These are phyloP conservation scores for Cinara cedri DNA, from an alignment of 2,888 invertebrate genomes.

Conservation along the genomic window DNA sequence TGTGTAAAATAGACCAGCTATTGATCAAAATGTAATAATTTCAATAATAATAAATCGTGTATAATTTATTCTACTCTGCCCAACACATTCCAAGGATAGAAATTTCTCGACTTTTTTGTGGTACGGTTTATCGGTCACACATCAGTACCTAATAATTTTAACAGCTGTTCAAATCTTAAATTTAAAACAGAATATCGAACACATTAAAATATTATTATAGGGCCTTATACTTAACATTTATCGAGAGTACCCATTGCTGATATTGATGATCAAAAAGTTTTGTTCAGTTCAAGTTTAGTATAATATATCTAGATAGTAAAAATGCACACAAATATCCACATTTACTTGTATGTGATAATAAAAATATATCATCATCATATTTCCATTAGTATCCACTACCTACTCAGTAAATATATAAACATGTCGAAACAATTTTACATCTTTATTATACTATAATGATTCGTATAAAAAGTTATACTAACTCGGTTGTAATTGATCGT, in stretches of 20 bases:
- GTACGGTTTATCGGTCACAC: not conserved
- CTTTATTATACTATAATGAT: slow-evolving; percentile 20
- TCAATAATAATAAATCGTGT: not conserved
- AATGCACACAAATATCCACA: not conserved
- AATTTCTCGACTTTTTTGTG: not conserved
- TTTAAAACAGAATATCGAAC: no score
- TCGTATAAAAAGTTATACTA: not conserved
- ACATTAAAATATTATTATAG: no score
- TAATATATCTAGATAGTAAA: not conserved
- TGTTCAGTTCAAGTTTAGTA: not conserved
- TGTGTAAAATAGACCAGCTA: not conserved
- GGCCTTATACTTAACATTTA: no score
- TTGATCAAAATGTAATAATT: not conserved
- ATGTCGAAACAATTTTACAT: slow-evolving; percentile 12
- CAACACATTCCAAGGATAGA: not conserved
- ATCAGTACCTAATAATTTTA: not conserved
- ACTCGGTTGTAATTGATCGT: slow-evolving; percentile 21
- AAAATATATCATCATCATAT: slow-evolving; percentile 23
- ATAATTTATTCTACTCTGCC: not conserved
- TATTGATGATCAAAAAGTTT: not conserved
- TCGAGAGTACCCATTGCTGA: no score
- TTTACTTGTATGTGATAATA: not conserved
- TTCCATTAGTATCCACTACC: not conserved
- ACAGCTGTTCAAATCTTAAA: no score
- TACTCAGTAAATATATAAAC: slow-evolving; percentile 10